Evolutionary conservation across 2,888 invertebrate genomes (phyloP), one percentile per base, ranked within the genome.

Genomic region (Macrosiphum euphorbiae): DNA sequence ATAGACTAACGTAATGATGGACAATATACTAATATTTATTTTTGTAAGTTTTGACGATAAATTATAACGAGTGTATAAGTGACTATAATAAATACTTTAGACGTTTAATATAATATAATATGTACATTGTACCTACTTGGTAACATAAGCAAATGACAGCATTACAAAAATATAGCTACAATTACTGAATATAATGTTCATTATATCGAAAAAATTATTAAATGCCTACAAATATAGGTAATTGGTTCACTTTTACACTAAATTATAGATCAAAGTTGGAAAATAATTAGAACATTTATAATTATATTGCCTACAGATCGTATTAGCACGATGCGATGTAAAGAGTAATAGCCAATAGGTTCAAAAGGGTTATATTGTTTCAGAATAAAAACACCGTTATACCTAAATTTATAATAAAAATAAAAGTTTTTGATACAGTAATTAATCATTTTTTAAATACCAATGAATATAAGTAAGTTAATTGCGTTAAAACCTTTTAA

Each of bases 291-390:
- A 44, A 44, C 44, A 44, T 44, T 44, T 44, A 44, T 44, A 44
- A 44, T 44, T 44, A 44, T 44, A 44, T 50, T 67, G 24, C n/a
- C 24, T 24, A 50, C 58, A 88, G 13, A 61, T 89, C n/a, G 44
- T 89, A 61, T 47, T 61, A 44, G 55, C 26, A 88, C 13, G 47
- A 67, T 78, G 24, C 7, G 47, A 67, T 78, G 24, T 78, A 78
- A 78, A 26, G 2, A 88, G 55, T 89, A 61, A 90, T 67, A 35
- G 78, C 50, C n/a, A n/a, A n/a, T 90, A 47, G 47, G 1, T 47
- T 47, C 35, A 78, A 67, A 90, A 90, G 24, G 52, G 78, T 90
- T 24, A 88, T 88, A 26, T 52, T 50, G 24, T 90, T 52, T 78
- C 13, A 7, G 3, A 28, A 91, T 20, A 55, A 28, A 55, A 91